These are phyloP conservation scores for Falco rusticolus DNA, from an alignment of 2,797 vertebrate genomes.

Conservation along the genomic window DNA sequence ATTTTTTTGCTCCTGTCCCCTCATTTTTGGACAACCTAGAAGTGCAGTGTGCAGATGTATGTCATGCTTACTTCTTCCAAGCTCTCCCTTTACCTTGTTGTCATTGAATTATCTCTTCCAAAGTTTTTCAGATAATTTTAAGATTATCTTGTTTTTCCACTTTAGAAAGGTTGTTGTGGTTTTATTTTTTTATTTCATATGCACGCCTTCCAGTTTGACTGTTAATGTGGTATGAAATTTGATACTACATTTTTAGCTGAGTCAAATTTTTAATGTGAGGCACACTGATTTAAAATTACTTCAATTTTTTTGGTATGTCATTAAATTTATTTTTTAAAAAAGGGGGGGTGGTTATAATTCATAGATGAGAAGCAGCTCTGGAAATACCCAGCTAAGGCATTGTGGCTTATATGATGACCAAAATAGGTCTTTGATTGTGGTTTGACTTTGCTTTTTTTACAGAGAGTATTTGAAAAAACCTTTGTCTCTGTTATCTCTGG, in stretches of 20 bases:
- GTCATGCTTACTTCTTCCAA: not conserved
- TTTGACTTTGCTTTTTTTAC: not conserved
- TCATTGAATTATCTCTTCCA: not conserved
- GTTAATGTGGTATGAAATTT: not conserved
- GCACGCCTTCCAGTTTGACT: not conserved
- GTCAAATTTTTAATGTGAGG: not conserved
- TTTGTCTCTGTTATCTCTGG: not conserved
- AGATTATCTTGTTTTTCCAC: not conserved
- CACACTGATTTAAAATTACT: not conserved
- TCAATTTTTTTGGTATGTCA: not conserved
- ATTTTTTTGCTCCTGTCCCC: not conserved
- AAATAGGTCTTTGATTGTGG: not conserved
- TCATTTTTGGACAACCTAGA: not conserved
- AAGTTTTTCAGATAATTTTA: not conserved
- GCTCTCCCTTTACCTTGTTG: not conserved
- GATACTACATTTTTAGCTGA: not conserved
- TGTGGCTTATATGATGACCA: not conserved
- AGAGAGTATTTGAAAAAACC: not conserved
- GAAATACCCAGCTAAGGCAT: not conserved
- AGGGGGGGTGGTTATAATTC: rapidly evolving
- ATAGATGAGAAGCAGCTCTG: not conserved
- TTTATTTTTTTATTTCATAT: not conserved
- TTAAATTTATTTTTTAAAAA: not conserved
- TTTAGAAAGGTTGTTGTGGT: not conserved
- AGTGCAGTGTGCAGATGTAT: not conserved